Conservation (phyloP, 2,888 invertebrate species). For the Chymomyza procnemis region DNA sequence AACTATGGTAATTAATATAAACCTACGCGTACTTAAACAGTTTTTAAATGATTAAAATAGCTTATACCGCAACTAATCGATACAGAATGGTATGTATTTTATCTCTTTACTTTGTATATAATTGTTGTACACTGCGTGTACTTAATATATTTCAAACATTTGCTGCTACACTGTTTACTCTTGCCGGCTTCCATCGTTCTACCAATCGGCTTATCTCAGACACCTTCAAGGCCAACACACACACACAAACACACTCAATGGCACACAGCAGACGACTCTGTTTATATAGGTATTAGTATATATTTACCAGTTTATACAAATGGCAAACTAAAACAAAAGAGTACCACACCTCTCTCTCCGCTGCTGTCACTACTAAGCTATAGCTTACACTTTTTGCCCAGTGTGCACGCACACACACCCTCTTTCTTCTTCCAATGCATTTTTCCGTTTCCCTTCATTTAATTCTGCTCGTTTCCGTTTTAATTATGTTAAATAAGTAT, state of each 20-base stretch:
- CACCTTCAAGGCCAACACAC: background rate
- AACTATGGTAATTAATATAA: too few relatives aligned
- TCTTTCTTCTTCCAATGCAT: conserved; percentile 1
- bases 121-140: background rate
- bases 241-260: background rate
- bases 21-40: too few relatives aligned
- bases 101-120: background rate
- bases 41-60: background rate
- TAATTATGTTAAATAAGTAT: conserved; percentile 48
- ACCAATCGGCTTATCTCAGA: background rate
- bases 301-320: background rate
- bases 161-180: background rate
- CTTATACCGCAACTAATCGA: background rate
- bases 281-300: background rate
- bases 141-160: background rate
- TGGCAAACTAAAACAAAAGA: background rate
- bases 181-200: background rate
- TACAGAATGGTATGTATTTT: background rate
- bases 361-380: background rate
- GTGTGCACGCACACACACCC: background rate
- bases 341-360: background rate
- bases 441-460: conserved; percentile 6
- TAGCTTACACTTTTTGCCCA: background rate
- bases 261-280: background rate
- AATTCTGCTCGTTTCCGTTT: conserved; percentile 39